Conservation (phyloP, 2,113 vertebrate genomes). For the Canis aureus region DNA sequence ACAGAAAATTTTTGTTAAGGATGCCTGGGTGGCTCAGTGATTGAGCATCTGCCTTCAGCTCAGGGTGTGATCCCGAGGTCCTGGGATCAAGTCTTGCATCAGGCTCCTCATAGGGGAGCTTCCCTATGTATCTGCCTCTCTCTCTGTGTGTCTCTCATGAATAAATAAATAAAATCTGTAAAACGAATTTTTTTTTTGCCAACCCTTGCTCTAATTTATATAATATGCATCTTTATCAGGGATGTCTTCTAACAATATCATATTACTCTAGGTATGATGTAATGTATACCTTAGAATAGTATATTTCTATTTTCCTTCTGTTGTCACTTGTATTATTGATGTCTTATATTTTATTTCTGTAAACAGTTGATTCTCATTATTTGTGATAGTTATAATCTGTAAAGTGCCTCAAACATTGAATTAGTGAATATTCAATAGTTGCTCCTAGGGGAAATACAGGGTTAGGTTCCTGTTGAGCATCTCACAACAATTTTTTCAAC, state of each 20-base stretch:
- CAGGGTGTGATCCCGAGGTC: no score
- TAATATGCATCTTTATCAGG: not conserved
- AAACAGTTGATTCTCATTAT: not conserved
- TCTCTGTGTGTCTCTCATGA: no score
- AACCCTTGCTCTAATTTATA: not conserved
- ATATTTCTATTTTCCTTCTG: not conserved
- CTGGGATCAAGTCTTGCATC: no score
- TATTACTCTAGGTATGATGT: not conserved
- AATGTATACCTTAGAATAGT: not conserved
- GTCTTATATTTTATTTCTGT: not conserved
- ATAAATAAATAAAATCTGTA: no score
- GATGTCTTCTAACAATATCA: not conserved
- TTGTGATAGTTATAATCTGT: not conserved
- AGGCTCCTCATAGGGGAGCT: no score
- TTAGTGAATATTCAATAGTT: not conserved
- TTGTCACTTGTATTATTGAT: not conserved
- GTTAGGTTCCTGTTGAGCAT: not conserved
- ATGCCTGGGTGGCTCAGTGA: no score
- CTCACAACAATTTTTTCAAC: conserved; percentile 24
- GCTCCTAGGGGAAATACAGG: not conserved
- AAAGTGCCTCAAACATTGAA: not conserved
- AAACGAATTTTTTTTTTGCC: not conserved
- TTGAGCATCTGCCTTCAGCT: no score
- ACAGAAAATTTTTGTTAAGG: not conserved
- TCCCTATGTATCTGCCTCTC: no score